Evolutionary conservation across 2,888 invertebrate genomes (phyloP), one percentile per base, ranked within the genome.

Genomic region (Ceraclea dissimilis): DNA sequence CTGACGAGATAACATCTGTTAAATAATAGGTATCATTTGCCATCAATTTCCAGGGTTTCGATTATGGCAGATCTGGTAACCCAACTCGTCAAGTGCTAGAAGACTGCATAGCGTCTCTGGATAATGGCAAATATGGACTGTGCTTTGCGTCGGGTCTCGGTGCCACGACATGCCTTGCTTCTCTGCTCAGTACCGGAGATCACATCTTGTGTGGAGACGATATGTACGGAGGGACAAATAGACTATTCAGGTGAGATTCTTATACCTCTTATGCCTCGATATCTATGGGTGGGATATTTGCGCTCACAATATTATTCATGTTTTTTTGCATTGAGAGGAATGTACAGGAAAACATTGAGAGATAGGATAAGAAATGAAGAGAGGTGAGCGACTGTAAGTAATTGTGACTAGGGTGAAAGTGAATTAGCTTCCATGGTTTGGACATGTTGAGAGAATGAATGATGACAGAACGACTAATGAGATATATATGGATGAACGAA

Each of bases 21-120:
- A n/a, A n/a, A n/a, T n/a, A n/a, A n/a, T n/a, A n/a, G n/a, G n/a
- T n/a, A n/a, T n/a, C n/a, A n/a, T n/a, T n/a, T n/a, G n/a, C n/a
- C n/a, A n/a, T n/a, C n/a, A n/a, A n/a, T n/a, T 70, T 70, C 57
- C 66, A 93, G 90, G 88, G 90, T 51, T 97, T 79, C 71, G 95
- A 95, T 64, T 98, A 98, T 71, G 88, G 91, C 1, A 80, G 98
- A 67, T 90, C 93, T 68, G 95, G 94, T 34, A 99, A 99, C 74
- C 98, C 99, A 21, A 90, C 93, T 0, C 80, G 98, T 62, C 84
- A 88, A 63, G 87, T 88, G 20, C 75, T 98, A 57, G 96, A 99
- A 73, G 79, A 83, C 63, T 93, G 93, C 67, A 71, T 99, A 46
- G 97, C 98, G 2, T 82, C 91, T 0, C 71, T 98, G 58, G 99